Evolutionary conservation across 2,113 vertebrate species (phyloP).

Genomic region (Zingel zingel): DNA sequence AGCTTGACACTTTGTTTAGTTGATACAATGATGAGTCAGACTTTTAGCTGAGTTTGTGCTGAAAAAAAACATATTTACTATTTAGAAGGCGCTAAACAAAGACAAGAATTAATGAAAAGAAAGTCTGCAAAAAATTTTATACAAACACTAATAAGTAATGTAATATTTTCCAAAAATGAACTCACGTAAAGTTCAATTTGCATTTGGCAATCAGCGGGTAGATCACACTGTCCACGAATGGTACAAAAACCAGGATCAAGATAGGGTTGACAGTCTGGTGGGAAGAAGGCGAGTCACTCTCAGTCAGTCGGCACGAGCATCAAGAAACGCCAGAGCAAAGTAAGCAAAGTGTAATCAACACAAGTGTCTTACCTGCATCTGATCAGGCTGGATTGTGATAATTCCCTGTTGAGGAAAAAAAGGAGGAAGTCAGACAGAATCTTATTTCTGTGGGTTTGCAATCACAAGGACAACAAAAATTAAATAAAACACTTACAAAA

Average conservation of each 20-base stretch:
- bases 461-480: neutral
- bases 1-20: neutral
- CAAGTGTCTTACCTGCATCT: slow-evolving; percentile 92
- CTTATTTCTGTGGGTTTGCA: neutral
- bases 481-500: slow-evolving; percentile 86
- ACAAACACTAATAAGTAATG: neutral
- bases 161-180: slow-evolving; percentile 32
- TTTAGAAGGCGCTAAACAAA: neutral
- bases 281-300: neutral
- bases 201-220: slow-evolving; percentile 94
- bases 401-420: slow-evolving; percentile 82
- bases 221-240: slow-evolving; percentile 85
- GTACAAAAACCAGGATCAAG: slow-evolving; percentile 92
- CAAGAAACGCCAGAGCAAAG: too few relatives aligned
- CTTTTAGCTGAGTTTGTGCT: neutral
- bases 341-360: too few relatives aligned
- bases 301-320: neutral
- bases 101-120: neutral
- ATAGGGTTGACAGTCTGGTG: slow-evolving; percentile 92
- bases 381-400: slow-evolving; percentile 90
- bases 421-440: neutral
- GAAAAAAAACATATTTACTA: neutral
- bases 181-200: slow-evolving; percentile 94
- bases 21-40: too few relatives aligned
- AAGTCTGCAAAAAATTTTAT: neutral